Evolutionary conservation across 1,140 invertebrate genomes (phyloP), one percentile per base, ranked within the genome.

Genomic region (Hestina assimilis): DNA sequence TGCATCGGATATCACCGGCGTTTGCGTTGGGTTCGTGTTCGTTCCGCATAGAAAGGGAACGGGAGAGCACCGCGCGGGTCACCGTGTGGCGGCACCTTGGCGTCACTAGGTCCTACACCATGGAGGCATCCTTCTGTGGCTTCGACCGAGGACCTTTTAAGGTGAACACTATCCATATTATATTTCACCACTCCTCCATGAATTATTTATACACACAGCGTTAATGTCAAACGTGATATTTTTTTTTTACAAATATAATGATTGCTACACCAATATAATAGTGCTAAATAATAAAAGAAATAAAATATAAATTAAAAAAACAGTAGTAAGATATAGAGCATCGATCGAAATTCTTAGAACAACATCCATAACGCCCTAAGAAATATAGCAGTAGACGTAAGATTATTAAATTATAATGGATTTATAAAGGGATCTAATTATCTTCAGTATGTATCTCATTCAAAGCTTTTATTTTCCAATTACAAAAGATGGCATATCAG

Each of bases 51-150:
- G 94, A 95, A 70, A 91, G 94, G 56, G 90, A 91, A 47, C 92
- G 96, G 48, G 96, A 97, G 87, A 91, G 94, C 41, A 97, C 96
- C 1, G 96, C 95, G 3, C 89, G 96, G 28, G 94, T 97, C 41
- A 93, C 95, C 0, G 91, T 96, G 21, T 97, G 96, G 96, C 84
- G 96, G 52, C 93, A 97, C 77, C 92, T 96, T 38, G 93, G 92
- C 9, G 92, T 97, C 21, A 84, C 89, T 14, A 88, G 90, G 67
- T 91, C 87, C 52, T 97, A 97, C 83, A 97, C 96, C 3, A 93
- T 97, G 92, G 96, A 97, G 79, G 94, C 94, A 38, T 95, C 94
- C 54, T 96, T 95, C 82, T 95, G 94, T 73, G 96, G 96, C 14
- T 96, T 93, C 76, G 95, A 96, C 75, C 91, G 93, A 69, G 95